These are phyloP conservation scores for Chrysotoxum bicinctum DNA, from an alignment of 2,888 invertebrate genomes.

Conservation along the genomic window DNA sequence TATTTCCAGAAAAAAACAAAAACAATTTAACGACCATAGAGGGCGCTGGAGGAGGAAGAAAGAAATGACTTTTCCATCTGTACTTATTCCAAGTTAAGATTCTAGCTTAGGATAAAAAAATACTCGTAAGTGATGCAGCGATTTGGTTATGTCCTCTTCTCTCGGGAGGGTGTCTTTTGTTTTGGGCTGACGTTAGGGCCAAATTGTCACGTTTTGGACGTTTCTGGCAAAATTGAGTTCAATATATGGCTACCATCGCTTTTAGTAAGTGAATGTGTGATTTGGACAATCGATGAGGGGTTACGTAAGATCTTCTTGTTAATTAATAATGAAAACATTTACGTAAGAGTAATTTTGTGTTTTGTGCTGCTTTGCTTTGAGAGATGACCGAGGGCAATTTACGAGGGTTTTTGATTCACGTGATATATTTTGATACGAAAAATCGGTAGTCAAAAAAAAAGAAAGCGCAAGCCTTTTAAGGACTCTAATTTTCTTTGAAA, in stretches of 20 bases:
- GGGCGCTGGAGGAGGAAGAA: conserved; percentile 27
- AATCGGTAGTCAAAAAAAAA: no score
- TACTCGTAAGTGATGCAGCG: conserved; percentile 45
- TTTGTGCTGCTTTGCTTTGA: neutral
- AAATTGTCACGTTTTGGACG: conserved; percentile 64
- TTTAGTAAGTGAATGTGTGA: neutral
- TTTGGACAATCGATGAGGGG: neutral
- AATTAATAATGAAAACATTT: neutral
- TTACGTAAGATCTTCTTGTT: conserved; percentile 39
- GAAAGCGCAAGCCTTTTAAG: no score
- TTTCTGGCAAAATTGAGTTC: conserved; percentile 55
- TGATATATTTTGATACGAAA: no score
- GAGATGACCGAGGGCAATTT: no score
- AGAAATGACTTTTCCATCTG: conserved; percentile 58
- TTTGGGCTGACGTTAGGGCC: conserved; percentile 44
- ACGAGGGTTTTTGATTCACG: no score
- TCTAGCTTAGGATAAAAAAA: conserved; percentile 59
- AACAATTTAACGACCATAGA: conserved; percentile 3
- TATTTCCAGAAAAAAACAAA: conserved; percentile 24
- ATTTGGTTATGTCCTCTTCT: conserved; percentile 39
- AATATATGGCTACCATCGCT: conserved; percentile 1
- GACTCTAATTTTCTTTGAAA: no score
- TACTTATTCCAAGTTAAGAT: conserved; percentile 63
- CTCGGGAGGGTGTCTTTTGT: conserved; percentile 19
- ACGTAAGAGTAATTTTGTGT: neutral